Base-by-base conservation (phyloP, 92 coral and sea anemone species). In the Paramuricea clavata region DNA sequence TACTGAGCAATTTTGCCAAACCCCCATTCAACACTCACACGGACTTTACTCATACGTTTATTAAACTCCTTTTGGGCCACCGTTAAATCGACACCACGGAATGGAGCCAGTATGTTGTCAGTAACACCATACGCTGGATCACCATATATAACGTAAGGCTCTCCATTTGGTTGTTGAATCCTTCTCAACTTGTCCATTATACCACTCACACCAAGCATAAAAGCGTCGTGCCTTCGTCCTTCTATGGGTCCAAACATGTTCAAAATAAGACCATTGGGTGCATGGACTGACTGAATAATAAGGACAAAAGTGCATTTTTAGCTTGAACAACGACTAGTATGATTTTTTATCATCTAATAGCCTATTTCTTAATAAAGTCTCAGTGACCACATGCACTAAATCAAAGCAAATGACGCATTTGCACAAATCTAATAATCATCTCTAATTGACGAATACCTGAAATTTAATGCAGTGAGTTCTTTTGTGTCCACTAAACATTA, bases 1-100 rank as follows among this genome's bases (percentile, higher is more conserved):
- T n/a, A n/a, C n/a, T n/a, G n/a, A n/a, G n/a, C n/a, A n/a, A 92
- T 89, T 60, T 92, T 92, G 17, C 95, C 93, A 90, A 93, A 93
- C 35, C 92, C 93, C 95, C 95, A 93, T 72, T 90, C 90, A 27
- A 92, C 93, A 1, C 73, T 44, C 39, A 60, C 75, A n/a, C 95
- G 65, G 5, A 93, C 86, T 82, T 91, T 93, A 76, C 96, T 91
- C 94, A 93, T 93, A 16, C 43, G 50, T 13, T 54, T 93, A 44
- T 93, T 93, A 36, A 90, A 93, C 28, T 39, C 83, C 34, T 85
- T 86, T 34, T 93, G 69, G 31, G 87, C 90, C 35, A 47, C 83
- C 10, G 93, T 93, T 42, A 93, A 49, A 0, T 62, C 81, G 12
- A 74, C 92, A 32, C 95, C 95, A 30, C 95, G 89, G 44, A 77